A percentile compares a stretch with the other conserved stretches of the same genome.
Conservation (phyloP, 2,888 invertebrate genomes). For the Drosophila prostipennis region DNA sequence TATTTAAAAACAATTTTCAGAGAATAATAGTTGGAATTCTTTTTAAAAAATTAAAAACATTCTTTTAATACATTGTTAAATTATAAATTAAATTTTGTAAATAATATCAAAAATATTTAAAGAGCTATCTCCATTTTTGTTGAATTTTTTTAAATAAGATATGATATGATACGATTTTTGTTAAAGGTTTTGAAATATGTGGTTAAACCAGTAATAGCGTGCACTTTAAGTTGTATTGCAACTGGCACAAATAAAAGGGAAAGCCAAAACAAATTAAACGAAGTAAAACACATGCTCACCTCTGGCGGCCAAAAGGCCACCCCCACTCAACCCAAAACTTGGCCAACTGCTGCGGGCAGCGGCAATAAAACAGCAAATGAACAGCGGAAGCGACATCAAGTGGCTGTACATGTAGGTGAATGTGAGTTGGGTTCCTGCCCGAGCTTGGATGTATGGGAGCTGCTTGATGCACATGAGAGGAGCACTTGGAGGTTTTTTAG, state of each 20-base stretch:
- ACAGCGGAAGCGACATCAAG: constrained; percentile 75
- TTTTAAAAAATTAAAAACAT: too few relatives aligned
- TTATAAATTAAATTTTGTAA: too few relatives aligned
- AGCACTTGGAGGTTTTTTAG: constrained; percentile 1
- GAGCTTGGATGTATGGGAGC: constrained; percentile 31
- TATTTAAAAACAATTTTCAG: too few relatives aligned
- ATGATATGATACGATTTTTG: too few relatives aligned
- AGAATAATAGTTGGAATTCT: too few relatives aligned
- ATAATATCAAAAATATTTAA: too few relatives aligned
- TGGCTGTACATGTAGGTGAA: constrained; percentile 54
- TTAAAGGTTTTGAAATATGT: neutral
- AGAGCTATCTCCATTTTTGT: too few relatives aligned
- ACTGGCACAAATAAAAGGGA: neutral
- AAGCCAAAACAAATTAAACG: constrained; percentile 23
- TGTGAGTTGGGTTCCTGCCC: constrained; percentile 32
- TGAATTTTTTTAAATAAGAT: too few relatives aligned
- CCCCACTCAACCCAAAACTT: constrained; percentile 14
- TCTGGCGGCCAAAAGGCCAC: constrained; percentile 19
- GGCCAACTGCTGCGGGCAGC: constrained; percentile 53
- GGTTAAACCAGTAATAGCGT: neutral
- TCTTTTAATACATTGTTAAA: too few relatives aligned
- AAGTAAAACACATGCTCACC: constrained; percentile 36
- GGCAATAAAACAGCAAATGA: constrained; percentile 77
- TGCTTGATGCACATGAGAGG: constrained; percentile 26
- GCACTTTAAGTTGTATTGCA: neutral